Evolutionary conservation across 2,797 vertebrate genomes (phyloP).

Genomic region (Sebastes iracundus): DNA sequence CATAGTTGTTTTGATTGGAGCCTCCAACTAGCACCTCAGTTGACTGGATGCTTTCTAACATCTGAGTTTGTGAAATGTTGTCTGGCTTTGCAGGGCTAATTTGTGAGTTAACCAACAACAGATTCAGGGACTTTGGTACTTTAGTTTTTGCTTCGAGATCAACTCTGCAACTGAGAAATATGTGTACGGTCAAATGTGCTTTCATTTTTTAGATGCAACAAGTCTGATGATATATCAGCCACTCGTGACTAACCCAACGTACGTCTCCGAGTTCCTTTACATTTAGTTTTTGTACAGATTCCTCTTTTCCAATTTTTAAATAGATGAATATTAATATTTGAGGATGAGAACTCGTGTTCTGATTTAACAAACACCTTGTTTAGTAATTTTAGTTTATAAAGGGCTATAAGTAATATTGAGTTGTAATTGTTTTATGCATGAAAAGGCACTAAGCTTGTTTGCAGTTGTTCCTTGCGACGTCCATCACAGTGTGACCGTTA

Average conservation of each 20-base stretch:
- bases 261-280: background rate
- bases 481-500: background rate
- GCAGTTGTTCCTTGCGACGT: background rate
- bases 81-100: background rate
- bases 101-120: background rate
- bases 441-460: conserved; percentile 7
- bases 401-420: background rate
- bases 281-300: background rate
- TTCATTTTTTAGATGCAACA: background rate
- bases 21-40: background rate
- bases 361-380: background rate
- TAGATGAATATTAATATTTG: background rate
- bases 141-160: background rate
- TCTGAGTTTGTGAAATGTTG: background rate
- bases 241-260: background rate
- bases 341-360: background rate
- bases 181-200: background rate
- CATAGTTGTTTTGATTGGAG: background rate
- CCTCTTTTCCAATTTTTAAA: background rate
- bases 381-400: background rate
- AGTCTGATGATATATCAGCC: background rate
- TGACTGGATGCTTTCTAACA: background rate
- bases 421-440: background rate
- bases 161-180: background rate
- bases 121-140: background rate